Percentiles rank a stretch among this genome's conserved stretches.
Evolutionary conservation across 2,888 invertebrate genomes (phyloP).

Genomic region (Melanostoma mellinum): DNA sequence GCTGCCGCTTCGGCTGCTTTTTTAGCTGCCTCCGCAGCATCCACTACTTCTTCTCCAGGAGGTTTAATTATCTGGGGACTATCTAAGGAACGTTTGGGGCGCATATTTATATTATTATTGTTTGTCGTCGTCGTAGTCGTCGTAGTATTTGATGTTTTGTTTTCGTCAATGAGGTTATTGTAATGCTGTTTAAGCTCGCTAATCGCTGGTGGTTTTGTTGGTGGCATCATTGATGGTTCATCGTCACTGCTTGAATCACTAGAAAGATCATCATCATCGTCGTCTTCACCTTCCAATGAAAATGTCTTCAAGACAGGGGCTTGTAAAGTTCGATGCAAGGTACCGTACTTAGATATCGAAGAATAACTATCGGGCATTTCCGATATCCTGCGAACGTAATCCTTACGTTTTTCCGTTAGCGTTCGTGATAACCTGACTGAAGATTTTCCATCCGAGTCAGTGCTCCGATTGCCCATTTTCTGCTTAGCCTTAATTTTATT

Average conservation of each 20-base stretch:
- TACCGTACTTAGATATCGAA: slow-evolving; percentile 75
- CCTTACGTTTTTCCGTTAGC: slow-evolving; percentile 86
- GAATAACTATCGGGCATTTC: slow-evolving; percentile 82
- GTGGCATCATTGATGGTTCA: slow-evolving; percentile 60
- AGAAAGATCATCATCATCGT: slow-evolving; percentile 57
- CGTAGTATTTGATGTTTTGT: slow-evolving; percentile 34
- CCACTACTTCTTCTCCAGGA: slow-evolving; percentile 49
- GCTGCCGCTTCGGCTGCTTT: slow-evolving; percentile 54
- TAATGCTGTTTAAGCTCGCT: slow-evolving; percentile 72
- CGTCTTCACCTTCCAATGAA: slow-evolving; percentile 67
- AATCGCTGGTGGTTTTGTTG: slow-evolving; percentile 29
- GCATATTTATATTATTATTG: slow-evolving; percentile 65
- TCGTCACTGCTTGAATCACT: slow-evolving; percentile 65
- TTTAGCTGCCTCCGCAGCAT: slow-evolving; percentile 42
- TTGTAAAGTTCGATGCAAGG: slow-evolving; percentile 74
- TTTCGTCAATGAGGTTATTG: slow-evolving; percentile 72
- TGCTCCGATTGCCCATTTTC: slow-evolving; percentile 71
- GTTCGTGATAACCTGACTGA: slow-evolving; percentile 81
- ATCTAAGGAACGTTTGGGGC: slow-evolving; percentile 60
- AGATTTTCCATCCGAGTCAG: slow-evolving; percentile 67
- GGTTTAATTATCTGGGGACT: slow-evolving; percentile 67
- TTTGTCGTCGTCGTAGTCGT: slow-evolving; percentile 50
- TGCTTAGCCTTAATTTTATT: slow-evolving; percentile 72
- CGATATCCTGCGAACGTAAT: slow-evolving; percentile 86
- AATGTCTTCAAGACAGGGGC: slow-evolving; percentile 73